Conservation (phyloP, 2,113 vertebrate species). For the Poeciliopsis prolifica region DNA sequence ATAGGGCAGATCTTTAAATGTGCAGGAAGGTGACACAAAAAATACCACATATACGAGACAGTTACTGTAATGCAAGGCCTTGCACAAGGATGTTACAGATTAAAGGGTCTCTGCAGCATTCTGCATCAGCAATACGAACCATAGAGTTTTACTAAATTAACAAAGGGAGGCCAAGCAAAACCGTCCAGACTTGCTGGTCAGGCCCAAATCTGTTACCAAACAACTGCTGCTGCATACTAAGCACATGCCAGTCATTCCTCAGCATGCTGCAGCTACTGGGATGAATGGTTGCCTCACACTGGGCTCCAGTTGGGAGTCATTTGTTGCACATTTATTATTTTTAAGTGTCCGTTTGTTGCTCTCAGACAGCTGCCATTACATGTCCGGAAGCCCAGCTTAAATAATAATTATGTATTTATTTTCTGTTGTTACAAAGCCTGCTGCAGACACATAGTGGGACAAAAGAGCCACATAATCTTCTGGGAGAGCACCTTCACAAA, state of each 20-base stretch:
- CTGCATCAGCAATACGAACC: not conserved
- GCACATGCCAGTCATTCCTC: constrained; percentile 45
- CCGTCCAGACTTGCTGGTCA: not conserved
- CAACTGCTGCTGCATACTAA: constrained; percentile 29
- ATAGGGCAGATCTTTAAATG: not conserved
- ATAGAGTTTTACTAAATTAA: not conserved
- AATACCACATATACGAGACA: not conserved
- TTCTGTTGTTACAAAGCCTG: constrained; percentile 68
- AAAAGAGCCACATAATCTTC: constrained; percentile 68
- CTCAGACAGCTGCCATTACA: constrained; percentile 26
- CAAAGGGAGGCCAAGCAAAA: not conserved
- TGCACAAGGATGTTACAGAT: constrained; percentile 35
- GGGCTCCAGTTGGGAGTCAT: constrained; percentile 31
- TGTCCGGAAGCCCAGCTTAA: not conserved
- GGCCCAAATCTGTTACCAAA: constrained; percentile 26
- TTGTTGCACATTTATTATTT: constrained; percentile 14
- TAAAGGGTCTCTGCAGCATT: constrained; percentile 43
- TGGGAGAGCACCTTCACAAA: constrained; percentile 78
- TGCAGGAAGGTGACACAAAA: not conserved
- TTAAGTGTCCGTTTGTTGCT: constrained; percentile 11
- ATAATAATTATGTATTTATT: not conserved
- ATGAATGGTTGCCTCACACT: constrained; percentile 32
- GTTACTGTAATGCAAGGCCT: constrained; percentile 15
- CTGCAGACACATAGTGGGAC: constrained; percentile 75
- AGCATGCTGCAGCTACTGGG: constrained; percentile 42